Evolutionary conservation across 2,888 invertebrate genomes (phyloP), one percentile per base, ranked within the genome.

Genomic region (Caenorhabditis afra): DNA sequence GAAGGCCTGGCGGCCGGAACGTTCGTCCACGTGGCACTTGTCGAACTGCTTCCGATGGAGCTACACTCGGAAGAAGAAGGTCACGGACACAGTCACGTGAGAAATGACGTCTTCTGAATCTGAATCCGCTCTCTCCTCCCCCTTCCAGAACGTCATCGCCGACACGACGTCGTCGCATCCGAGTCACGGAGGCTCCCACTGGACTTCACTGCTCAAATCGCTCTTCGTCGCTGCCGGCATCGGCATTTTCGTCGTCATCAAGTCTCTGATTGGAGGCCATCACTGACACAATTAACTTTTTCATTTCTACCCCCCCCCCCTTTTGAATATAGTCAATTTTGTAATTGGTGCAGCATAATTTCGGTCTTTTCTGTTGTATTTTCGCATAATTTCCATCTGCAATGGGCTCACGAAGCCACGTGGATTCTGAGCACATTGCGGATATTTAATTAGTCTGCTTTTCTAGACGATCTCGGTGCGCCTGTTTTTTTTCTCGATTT

Each of bases 1-100:
- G 89, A 89, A 74, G 88, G 88, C 7, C 71, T 89, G 16, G 87
- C 88, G 12, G 87, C 87, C 37, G 82, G 89, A 37, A 89, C 86
- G n/a, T 89, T 89, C 67, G 86, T 89, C 12, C 87, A 89, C 75
- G 89, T 89, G 16, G 84, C 88, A 12, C 85, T 87, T 52, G 86
- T 89, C 1, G 89, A 89, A 62, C 84, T 89, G 84, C 77, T 89
- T 35, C 71, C 82, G 11, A 78, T 81, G 50, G 88, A 89, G 59
- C 59, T 88, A 49, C 75, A 75, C 14, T 74, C 78, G 37, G 75
- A 66, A 22, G 70, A 68, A 37, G 67, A 61, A 58, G 58, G 66
- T 4, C 67, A 71, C 55, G 65, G 80, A n/a, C 68, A 78, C 58
- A 68, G 81, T 52, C 65, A 68, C 76, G 73, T 79, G 29, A 61